Conservation (phyloP, 2,888 invertebrate species). For the Aethes cnicana region DNA sequence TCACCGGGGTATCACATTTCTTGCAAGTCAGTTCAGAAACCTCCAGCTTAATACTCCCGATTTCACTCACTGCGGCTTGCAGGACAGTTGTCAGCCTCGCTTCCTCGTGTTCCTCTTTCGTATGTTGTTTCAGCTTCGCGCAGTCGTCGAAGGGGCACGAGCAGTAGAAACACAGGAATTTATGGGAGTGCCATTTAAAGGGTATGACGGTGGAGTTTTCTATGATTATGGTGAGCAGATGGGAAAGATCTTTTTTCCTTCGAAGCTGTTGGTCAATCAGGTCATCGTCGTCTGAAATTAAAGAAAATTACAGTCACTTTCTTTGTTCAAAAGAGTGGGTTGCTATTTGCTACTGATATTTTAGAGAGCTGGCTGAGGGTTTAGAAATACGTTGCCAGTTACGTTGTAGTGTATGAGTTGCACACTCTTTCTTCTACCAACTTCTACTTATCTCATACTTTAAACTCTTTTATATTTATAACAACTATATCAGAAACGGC, state of each 20-base stretch:
- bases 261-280: slow-evolving; percentile 32
- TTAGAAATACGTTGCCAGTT: no score
- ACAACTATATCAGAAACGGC: no score
- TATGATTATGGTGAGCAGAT: slow-evolving; percentile 42
- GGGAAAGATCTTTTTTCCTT: slow-evolving; percentile 35
- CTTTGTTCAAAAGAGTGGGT: no score
- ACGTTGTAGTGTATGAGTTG: no score
- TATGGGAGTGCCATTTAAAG: slow-evolving; percentile 50
- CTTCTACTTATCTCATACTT: no score
- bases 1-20: slow-evolving; percentile 42
- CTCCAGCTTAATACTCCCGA: slow-evolving; percentile 49
- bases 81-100: slow-evolving; percentile 43
- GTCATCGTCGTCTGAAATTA: slow-evolving; percentile 33
- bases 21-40: slow-evolving; percentile 51
- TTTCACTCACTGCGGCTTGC: slow-evolving; percentile 33
- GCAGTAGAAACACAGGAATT: slow-evolving; percentile 55
- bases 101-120: slow-evolving; percentile 43
- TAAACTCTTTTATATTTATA: no score
- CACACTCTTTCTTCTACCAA: no score
- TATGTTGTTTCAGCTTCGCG: slow-evolving; percentile 43
- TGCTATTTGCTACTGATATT: no score
- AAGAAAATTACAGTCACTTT: slow-evolving; percentile 30
- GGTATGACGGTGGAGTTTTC: slow-evolving; percentile 52
- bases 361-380: no score
- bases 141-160: slow-evolving; percentile 46